Percentiles rank a stretch among this genome's conserved stretches.
phyloP scores from a whole-genome alignment of 2,888 invertebrate genomes.

The Notodonta dromedarius region DNA sequence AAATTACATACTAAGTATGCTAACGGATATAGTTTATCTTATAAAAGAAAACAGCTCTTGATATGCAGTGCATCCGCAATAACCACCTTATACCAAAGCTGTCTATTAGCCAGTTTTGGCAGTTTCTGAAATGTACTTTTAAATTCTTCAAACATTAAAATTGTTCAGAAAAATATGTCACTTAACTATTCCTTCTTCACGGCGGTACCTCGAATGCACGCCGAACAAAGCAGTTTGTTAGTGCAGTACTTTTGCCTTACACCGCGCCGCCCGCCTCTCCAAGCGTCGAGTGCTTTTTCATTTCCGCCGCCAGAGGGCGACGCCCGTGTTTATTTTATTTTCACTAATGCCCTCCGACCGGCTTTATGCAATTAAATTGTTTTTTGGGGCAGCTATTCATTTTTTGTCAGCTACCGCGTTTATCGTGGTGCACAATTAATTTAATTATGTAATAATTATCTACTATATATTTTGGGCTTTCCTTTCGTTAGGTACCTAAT shows the following conservation, averaged over 20 bases:
- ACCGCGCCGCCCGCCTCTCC: conserved; percentile 46
- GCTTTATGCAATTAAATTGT: conserved; percentile 63
- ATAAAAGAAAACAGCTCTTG: too few species aligned
- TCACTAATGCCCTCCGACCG: conserved; percentile 57
- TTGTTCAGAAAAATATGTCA: not conserved
- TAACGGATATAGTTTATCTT: too few species aligned
- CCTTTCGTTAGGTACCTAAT: not conserved
- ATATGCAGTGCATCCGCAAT: too few species aligned
- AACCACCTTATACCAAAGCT: too few species aligned
- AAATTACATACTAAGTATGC: too few species aligned
- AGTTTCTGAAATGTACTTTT: too few species aligned
- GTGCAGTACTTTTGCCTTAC: conserved; percentile 58
- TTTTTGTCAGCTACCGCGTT: conserved; percentile 24
- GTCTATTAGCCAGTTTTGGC: too few species aligned
- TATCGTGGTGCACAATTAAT: conserved; percentile 21
- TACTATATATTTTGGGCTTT: not conserved
- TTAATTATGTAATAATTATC: conserved; percentile 1
- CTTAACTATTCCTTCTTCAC: conserved; percentile 13
- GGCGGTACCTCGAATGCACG: conserved; percentile 28
- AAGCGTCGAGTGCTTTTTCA: conserved; percentile 63
- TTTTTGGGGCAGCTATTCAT: conserved; percentile 41
- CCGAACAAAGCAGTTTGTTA: conserved; percentile 71
- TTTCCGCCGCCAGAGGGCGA: conserved; percentile 65
- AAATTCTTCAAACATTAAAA: too few species aligned
- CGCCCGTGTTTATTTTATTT: conserved; percentile 57